phyloP scores from a whole-genome alignment of 1,140 invertebrate species.

The Notospermus geniculatus region DNA sequence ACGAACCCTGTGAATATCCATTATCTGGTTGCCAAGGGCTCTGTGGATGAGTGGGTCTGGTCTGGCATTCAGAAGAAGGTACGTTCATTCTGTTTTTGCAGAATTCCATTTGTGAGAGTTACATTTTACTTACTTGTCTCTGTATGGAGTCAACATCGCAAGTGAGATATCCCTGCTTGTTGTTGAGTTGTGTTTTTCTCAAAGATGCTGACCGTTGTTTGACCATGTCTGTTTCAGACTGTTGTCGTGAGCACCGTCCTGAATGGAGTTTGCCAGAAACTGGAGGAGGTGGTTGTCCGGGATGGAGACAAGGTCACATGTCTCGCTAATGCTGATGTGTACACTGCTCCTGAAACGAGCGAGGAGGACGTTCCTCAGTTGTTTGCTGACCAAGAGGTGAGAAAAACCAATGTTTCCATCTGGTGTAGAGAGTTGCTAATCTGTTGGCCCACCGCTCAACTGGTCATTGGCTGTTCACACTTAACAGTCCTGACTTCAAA shows the following conservation, averaged over 20 bases:
- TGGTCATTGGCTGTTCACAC: no score
- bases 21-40: slow-evolving; percentile 84
- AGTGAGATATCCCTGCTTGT: no score
- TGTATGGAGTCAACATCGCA: no score
- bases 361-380: slow-evolving; percentile 23
- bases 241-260: slow-evolving; percentile 45
- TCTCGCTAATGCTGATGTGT: slow-evolving; percentile 43
- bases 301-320: slow-evolving; percentile 33
- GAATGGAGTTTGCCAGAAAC: slow-evolving; percentile 33
- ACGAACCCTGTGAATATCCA: slow-evolving; percentile 65
- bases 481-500: no score
- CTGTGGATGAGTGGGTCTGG: slow-evolving; percentile 90
- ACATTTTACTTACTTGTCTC: no score
- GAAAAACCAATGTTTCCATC: no score
- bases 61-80: slow-evolving; percentile 44
- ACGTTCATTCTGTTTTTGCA: no score
- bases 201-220: no score
- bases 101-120: no score
- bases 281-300: slow-evolving; percentile 22
- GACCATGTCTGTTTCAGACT: slow-evolving; percentile 33
- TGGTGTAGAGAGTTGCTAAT: no score
- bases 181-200: no score
- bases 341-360: slow-evolving; percentile 21
- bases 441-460: no score
- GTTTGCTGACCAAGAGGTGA: slow-evolving; percentile 33